A percentile compares a stretch with the other conserved stretches of the same genome.
phyloP scores from a whole-genome alignment of 2,113 vertebrate species.

The Pipra filicauda region DNA sequence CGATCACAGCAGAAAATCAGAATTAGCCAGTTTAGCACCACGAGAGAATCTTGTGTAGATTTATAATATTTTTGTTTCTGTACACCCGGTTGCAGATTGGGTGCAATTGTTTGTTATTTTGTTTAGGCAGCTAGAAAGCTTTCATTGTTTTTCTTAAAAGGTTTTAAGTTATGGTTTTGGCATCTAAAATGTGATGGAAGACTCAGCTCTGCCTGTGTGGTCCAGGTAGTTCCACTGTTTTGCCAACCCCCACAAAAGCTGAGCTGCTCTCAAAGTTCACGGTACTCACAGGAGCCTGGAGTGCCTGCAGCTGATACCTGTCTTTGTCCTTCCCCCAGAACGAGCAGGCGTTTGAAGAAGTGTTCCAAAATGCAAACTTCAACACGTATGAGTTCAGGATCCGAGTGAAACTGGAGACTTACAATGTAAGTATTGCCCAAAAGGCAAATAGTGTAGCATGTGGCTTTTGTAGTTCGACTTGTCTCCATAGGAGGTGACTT shows the following conservation, averaged over 20 bases:
- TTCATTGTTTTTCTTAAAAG: neutral
- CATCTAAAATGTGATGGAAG: neutral
- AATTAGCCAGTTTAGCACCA: neutral
- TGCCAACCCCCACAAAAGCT: neutral
- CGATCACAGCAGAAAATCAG: neutral
- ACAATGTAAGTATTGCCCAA: slow-evolving; percentile 85
- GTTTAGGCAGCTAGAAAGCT: neutral
- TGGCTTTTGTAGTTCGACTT: neutral
- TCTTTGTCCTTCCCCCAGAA: slow-evolving; percentile 80
- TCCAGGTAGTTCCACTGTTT: neutral
- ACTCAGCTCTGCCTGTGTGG: neutral
- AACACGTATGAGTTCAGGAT: slow-evolving; percentile 87
- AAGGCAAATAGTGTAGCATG: neutral
- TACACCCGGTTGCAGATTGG: neutral
- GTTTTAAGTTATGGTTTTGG: neutral
- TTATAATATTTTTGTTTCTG: neutral
- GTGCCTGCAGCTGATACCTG: neutral
- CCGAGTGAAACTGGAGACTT: slow-evolving; percentile 93
- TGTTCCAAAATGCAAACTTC: slow-evolving; percentile 94
- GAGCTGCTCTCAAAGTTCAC: neutral
- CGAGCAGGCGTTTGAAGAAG: slow-evolving; percentile 89
- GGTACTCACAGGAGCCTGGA: neutral
- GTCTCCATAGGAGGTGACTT: neutral
- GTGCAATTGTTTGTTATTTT: neutral
- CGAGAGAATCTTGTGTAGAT: neutral